These are phyloP conservation scores for Zaprionus lineosus DNA, from an alignment of 2,888 invertebrate genomes.

Conservation along the genomic window DNA sequence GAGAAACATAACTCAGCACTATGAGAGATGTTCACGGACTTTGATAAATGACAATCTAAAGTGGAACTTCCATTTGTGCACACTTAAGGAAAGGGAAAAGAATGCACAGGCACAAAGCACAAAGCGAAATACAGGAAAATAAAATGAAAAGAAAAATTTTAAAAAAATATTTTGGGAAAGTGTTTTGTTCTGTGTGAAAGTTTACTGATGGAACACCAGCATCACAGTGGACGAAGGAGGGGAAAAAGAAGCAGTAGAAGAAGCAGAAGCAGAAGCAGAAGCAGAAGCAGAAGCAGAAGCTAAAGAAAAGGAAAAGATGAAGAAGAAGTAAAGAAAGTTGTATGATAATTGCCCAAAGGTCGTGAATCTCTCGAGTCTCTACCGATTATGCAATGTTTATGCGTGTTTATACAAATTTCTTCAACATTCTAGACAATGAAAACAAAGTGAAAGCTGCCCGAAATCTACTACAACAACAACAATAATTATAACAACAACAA, in stretches of 20 bases:
- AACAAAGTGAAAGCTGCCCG: slow-evolving; percentile 61
- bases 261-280: slow-evolving; percentile 15
- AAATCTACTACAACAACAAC: not conserved
- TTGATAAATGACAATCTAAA: slow-evolving; percentile 66
- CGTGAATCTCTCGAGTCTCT: slow-evolving; percentile 47
- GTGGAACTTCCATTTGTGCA: slow-evolving; percentile 38
- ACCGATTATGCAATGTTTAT: slow-evolving; percentile 62
- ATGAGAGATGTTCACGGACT: slow-evolving; percentile 5
- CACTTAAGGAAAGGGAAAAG: too few relatives aligned
- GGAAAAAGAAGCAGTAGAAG: not conserved
- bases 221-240: too few relatives aligned
- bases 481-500: not conserved
- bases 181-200: slow-evolving; percentile 65
- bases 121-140: not conserved
- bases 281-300: slow-evolving; percentile 20
- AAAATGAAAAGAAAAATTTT: slow-evolving; percentile 7
- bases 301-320: slow-evolving; percentile 4
- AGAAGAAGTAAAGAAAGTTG: slow-evolving; percentile 58
- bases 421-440: slow-evolving; percentile 55
- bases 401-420: slow-evolving; percentile 20
- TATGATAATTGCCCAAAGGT: slow-evolving; percentile 55
- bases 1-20: slow-evolving; percentile 61
- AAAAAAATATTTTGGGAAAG: slow-evolving; percentile 32
- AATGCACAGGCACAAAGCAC: too few relatives aligned
- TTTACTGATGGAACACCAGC: too few relatives aligned